These are phyloP conservation scores for Thunnus albacares DNA, from an alignment of 2,797 vertebrate species.

Conservation along the genomic window DNA sequence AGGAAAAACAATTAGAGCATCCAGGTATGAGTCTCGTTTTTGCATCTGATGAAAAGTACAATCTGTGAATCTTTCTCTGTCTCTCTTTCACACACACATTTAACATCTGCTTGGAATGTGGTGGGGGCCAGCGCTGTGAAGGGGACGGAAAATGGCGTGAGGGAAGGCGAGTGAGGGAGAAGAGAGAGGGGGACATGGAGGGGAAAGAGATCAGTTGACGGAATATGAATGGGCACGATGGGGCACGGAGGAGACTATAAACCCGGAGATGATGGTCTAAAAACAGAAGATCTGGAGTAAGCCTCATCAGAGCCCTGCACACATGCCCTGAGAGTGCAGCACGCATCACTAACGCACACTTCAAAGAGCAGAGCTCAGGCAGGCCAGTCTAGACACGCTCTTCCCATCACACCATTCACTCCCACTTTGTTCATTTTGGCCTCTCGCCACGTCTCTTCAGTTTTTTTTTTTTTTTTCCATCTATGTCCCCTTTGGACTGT, in stretches of 20 bases:
- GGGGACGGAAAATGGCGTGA: conserved; percentile 68
- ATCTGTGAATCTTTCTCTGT: conserved; percentile 7
- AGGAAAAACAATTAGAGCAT: conserved; percentile 47
- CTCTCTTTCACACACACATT: conserved; percentile 32
- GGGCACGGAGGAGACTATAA: conserved; percentile 58
- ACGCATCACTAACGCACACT: conserved; percentile 64
- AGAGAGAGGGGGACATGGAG: conserved; percentile 5
- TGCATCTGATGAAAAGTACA: conserved; percentile 36
- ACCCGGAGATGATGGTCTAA: conserved; percentile 70
- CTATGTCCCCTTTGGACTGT: conserved; percentile 33
- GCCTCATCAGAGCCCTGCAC: conserved; percentile 66
- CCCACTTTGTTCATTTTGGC: conserved; percentile 54
- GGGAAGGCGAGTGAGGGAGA: conserved; percentile 38
- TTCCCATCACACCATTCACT: conserved; percentile 62
- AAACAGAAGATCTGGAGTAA: conserved; percentile 69
- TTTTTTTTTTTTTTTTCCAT: conserved; percentile 38
- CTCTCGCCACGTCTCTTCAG: conserved; percentile 41
- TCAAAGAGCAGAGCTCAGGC: conserved; percentile 74
- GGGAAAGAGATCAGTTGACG: conserved; percentile 44
- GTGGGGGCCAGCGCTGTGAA: conserved; percentile 36
- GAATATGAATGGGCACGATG: conserved; percentile 65
- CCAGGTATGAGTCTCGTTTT: conserved; percentile 38
- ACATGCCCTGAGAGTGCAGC: conserved; percentile 69
- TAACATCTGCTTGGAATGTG: conserved; percentile 75
- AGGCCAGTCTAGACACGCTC: conserved; percentile 80